A percentile compares a stretch with the other conserved stretches of the same genome.
These are phyloP conservation scores for Parus major DNA, from an alignment of 2,113 vertebrate species.

Conservation along the genomic window DNA sequence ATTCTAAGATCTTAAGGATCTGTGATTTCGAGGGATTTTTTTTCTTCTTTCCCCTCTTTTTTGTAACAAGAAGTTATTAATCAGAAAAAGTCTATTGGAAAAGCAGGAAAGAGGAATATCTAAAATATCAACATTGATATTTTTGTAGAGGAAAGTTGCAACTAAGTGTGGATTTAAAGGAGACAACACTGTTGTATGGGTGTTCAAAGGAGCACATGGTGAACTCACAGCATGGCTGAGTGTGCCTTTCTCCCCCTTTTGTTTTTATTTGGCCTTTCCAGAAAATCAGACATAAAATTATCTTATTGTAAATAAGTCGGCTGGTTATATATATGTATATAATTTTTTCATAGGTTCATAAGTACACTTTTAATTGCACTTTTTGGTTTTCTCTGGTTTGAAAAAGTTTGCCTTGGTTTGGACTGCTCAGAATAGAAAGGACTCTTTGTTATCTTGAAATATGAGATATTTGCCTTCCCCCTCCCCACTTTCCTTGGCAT, in stretches of 20 bases:
- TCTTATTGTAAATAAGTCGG: neutral
- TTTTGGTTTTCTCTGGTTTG: neutral
- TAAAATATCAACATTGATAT: neutral
- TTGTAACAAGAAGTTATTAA: neutral
- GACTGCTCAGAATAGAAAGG: neutral
- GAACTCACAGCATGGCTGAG: neutral
- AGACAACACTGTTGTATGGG: neutral
- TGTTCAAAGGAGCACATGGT: neutral
- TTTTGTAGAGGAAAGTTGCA: neutral
- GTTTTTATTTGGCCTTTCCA: neutral
- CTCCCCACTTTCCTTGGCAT: neutral
- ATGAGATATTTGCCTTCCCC: neutral
- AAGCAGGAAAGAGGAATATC: neutral
- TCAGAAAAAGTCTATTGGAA: neutral
- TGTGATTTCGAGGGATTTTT: neutral
- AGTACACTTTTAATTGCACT: neutral
- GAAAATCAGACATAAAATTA: neutral
- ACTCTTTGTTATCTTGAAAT: neutral
- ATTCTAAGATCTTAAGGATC: neutral
- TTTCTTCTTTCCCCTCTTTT: rapidly evolving
- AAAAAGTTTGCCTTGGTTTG: neutral
- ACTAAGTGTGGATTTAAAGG: neutral
- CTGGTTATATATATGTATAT: neutral
- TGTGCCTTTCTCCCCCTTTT: neutral
- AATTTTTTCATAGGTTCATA: neutral